A percentile compares a stretch with the other conserved stretches of the same genome.
These are phyloP conservation scores for Garra rufa DNA, from an alignment of 2,113 vertebrate genomes.

Conservation along the genomic window DNA sequence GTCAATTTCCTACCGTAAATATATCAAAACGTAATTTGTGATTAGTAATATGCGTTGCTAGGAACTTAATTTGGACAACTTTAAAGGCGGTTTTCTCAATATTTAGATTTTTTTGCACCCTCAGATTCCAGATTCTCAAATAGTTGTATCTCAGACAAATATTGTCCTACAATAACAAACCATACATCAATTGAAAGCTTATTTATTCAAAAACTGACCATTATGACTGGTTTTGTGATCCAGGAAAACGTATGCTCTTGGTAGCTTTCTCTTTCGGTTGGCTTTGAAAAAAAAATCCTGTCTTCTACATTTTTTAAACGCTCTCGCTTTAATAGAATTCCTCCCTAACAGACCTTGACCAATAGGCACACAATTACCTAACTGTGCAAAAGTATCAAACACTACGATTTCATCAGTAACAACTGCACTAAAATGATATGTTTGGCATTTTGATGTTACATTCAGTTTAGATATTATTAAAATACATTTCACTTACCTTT, in stretches of 20 bases:
- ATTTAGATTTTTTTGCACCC: too few species aligned
- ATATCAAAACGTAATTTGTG: too few species aligned
- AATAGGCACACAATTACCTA: neutral
- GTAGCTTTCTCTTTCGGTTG: neutral
- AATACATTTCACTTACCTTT: neutral
- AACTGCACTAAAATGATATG: neutral
- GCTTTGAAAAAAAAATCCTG: neutral
- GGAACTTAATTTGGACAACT: too few species aligned
- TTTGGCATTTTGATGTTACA: neutral
- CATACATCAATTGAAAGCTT: too few species aligned
- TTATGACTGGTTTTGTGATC: too few species aligned
- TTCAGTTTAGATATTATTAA: neutral
- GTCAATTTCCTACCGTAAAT: too few species aligned
- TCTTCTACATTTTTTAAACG: neutral
- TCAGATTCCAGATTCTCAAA: too few species aligned
- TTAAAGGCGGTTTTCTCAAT: too few species aligned
- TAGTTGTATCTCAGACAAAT: too few species aligned
- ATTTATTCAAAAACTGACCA: too few species aligned
- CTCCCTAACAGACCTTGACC: neutral
- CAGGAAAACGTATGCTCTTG: neutral
- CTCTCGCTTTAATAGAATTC: neutral
- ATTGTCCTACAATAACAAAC: too few species aligned
- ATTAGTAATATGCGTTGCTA: too few species aligned
- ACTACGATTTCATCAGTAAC: neutral
- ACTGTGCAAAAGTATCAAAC: neutral